Conservation (phyloP, 2,888 invertebrate genomes). For the Ectropis crepuscularia region DNA sequence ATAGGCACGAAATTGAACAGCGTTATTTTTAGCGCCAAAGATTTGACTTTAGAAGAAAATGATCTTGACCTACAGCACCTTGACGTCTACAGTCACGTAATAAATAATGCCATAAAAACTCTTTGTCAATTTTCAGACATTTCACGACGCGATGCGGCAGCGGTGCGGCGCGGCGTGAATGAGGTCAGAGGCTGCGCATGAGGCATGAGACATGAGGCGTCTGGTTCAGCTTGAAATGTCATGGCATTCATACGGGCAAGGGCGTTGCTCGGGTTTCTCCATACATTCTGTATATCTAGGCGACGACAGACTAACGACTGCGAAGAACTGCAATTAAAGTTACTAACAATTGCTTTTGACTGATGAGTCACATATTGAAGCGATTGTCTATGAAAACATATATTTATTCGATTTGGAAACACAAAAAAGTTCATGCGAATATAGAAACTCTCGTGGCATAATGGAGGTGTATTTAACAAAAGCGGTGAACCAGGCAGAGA, state of each 20-base stretch:
- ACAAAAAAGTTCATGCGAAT: slow-evolving; percentile 24
- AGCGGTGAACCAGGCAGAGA: slow-evolving; percentile 26
- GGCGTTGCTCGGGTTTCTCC: slow-evolving; percentile 55
- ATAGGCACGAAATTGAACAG: not conserved
- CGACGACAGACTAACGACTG: slow-evolving; percentile 33
- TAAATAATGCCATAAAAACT: slow-evolving; percentile 28
- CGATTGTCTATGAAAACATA: slow-evolving; percentile 25
- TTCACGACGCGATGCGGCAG: slow-evolving; percentile 53
- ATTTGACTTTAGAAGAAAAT: slow-evolving; percentile 33
- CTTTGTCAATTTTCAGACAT: slow-evolving; percentile 55
- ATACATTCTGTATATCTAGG: slow-evolving; percentile 38
- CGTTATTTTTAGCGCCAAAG: slow-evolving; percentile 14
- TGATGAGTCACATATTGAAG: slow-evolving; percentile 9
- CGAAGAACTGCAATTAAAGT: slow-evolving; percentile 28
- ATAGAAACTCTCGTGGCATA: slow-evolving; percentile 23
- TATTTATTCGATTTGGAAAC: slow-evolving; percentile 32
- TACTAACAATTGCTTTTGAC: slow-evolving; percentile 10
- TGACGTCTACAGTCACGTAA: slow-evolving; percentile 27
- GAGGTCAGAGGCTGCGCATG: slow-evolving; percentile 54
- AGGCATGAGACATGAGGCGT: slow-evolving; percentile 48
- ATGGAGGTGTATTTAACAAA: slow-evolving; percentile 26
- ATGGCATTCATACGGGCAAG: slow-evolving; percentile 65
- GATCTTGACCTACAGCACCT: slow-evolving; percentile 38
- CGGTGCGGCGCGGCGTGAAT: slow-evolving; percentile 41
- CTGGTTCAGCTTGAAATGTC: slow-evolving; percentile 64